A percentile compares a stretch with the other conserved stretches of the same genome.
These are phyloP conservation scores for Anastrepha ludens DNA, from an alignment of 1,140 invertebrate species.

Conservation along the genomic window DNA sequence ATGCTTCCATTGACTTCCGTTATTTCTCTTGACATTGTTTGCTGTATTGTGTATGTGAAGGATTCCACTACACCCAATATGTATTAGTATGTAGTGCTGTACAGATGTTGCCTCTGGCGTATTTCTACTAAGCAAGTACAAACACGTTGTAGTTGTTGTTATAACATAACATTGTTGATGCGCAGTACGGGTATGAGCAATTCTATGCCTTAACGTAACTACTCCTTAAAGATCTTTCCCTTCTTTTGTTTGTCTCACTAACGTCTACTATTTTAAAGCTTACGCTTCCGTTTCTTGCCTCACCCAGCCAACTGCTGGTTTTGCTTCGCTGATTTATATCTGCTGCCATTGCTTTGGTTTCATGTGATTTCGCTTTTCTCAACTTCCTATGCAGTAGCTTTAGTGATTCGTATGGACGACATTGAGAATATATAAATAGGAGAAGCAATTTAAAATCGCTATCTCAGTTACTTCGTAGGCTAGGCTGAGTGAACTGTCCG, in stretches of 20 bases:
- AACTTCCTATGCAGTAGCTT: neutral
- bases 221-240: constrained; percentile 6
- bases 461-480: neutral
- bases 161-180: no score
- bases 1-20: neutral
- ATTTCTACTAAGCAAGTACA: neutral
- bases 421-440: neutral
- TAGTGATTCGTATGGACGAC: neutral
- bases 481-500: neutral
- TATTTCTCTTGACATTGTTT: neutral
- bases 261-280: neutral
- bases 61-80: neutral
- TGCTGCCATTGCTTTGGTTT: neutral
- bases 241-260: neutral
- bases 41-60: neutral
- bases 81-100: neutral
- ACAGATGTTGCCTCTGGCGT: neutral
- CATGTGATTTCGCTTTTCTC: neutral
- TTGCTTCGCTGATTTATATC: neutral
- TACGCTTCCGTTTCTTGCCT: neutral
- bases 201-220: neutral
- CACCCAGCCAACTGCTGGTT: neutral
- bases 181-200: neutral
- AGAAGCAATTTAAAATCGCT: neutral
- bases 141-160: neutral